Evolutionary conservation across 1,140 invertebrate species (phyloP).

Genomic region (Drosophila cardini): DNA sequence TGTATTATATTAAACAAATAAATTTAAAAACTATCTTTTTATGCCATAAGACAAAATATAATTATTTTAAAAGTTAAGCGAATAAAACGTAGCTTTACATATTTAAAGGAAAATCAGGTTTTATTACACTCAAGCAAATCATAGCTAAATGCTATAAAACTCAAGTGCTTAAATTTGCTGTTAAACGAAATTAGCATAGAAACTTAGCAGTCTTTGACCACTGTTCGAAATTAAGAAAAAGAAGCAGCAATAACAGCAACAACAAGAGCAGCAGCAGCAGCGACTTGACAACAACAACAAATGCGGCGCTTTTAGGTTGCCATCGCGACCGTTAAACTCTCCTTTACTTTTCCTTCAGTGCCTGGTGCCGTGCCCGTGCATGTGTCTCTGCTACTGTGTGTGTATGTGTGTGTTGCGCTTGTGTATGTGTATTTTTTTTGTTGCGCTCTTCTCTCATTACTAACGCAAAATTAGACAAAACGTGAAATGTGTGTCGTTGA

Average conservation of each 20-base stretch:
- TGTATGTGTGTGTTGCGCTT: neutral
- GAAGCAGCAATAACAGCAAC: constrained; percentile 9
- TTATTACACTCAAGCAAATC: too few relatives aligned
- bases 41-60: too few relatives aligned
- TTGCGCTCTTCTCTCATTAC: constrained; percentile 37
- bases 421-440: constrained; percentile 15
- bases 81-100: too few relatives aligned
- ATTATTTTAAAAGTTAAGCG: too few relatives aligned
- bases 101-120: too few relatives aligned
- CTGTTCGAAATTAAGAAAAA: constrained; percentile 19
- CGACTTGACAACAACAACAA: constrained; percentile 40
- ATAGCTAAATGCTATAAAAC: neutral
- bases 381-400: neutral
- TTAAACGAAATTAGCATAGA: neutral
- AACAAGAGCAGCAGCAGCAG: constrained; percentile 23
- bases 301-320: constrained; percentile 41
- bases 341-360: constrained; percentile 22
- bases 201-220: neutral
- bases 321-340: constrained; percentile 31
- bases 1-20: too few relatives aligned
- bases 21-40: too few relatives aligned
- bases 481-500: constrained; percentile 51
- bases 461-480: constrained; percentile 56
- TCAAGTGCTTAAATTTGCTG: neutral
- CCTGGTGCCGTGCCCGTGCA: neutral